Conservation (phyloP, 2,113 vertebrate species). For the Crypturellus undulatus region DNA sequence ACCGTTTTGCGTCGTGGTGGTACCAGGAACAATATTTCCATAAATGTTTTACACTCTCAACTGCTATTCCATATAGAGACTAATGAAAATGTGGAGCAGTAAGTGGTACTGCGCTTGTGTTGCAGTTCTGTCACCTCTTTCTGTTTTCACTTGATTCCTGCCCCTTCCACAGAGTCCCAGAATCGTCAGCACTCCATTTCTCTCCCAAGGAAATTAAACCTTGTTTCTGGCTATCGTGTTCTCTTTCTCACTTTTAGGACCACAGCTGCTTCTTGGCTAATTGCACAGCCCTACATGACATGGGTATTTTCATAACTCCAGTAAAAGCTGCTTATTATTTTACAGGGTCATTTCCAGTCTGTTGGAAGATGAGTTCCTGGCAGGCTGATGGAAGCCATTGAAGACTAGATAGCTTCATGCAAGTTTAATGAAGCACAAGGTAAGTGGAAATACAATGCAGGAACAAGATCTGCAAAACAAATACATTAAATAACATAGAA, state of each 20-base stretch:
- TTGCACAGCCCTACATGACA: background rate
- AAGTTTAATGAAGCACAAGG: conserved; percentile 66
- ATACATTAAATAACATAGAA: background rate
- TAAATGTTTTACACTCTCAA: background rate
- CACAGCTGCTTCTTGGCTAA: background rate
- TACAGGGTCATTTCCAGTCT: background rate
- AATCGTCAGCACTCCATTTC: background rate
- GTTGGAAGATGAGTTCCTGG: background rate
- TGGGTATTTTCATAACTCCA: background rate
- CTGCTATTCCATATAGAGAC: background rate
- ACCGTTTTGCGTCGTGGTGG: fast-evolving
- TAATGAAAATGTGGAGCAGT: background rate
- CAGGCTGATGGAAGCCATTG: background rate
- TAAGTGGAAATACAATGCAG: conserved; percentile 31
- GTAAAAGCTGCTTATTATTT: background rate
- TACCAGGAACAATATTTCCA: background rate
- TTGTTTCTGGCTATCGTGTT: background rate
- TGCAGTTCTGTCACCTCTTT: background rate
- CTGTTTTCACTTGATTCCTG: fast-evolving
- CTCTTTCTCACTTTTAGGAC: background rate
- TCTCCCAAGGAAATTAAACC: background rate
- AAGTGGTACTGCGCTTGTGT: background rate
- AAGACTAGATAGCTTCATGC: background rate
- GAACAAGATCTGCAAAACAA: conserved; percentile 24
- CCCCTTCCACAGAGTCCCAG: background rate